Base-by-base conservation (phyloP, 1,140 invertebrate genomes). In the Latrodectus geometricus region DNA sequence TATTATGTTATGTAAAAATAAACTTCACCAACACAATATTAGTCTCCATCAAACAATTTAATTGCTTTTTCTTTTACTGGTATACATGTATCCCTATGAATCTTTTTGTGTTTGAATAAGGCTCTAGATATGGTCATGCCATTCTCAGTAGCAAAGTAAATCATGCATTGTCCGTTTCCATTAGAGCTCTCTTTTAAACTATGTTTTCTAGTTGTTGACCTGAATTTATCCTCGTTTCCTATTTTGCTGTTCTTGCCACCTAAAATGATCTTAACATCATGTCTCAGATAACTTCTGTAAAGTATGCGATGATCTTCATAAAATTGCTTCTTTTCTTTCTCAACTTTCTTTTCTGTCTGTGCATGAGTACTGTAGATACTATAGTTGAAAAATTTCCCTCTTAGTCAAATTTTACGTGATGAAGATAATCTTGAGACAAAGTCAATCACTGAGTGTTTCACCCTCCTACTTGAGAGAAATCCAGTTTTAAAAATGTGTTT, bases 71-170 rank as follows among this genome's bases (percentile, higher is more conserved):
- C n/a, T n/a, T n/a, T n/a, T n/a, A n/a, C n/a, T n/a, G n/a, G n/a
- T n/a, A n/a, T n/a, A n/a, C n/a, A n/a, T n/a, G 48, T 74, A 17
- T 14, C 50, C 11, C 17, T 74, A 5, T 74, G 15, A 48, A 52
- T 74, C 50, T 20, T 74, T 74, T 74, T 74, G 9, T 74, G 48
- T 50, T 74, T 50, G 9, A 74, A 74, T 74, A 52, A 54, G 48
- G 73, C 52, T 5, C 73, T 74, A 17, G 73, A 74, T 74, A 52
- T 74, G 14, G 50, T 74, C 15, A 74, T 11, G 4, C n/a, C 73
- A 73, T 73, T 73, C 21, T 73, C 12, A 73, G 70, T 48, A 49
- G 70, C 70, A 23, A 73, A 73, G 14, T 73, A 49, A 9, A 48
- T 73, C 23, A 2, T 4, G 20, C 17, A 9, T 9, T 69, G 70